These are phyloP conservation scores for Rapana venosa DNA, from an alignment of 2,888 invertebrate genomes.

Conservation along the genomic window DNA sequence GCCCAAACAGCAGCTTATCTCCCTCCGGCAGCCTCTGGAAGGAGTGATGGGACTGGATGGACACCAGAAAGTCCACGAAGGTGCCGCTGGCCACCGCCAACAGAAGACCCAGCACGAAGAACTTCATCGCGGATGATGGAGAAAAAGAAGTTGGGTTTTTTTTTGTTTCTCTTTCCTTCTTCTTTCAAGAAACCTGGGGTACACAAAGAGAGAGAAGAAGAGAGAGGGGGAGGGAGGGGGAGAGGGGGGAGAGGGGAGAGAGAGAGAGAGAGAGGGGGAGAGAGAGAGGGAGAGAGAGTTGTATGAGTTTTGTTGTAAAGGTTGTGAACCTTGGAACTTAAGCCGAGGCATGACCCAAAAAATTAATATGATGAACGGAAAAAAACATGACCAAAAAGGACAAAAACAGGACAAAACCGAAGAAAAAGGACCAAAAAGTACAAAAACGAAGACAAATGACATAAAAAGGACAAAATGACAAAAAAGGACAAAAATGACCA, in stretches of 20 bases:
- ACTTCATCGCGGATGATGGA: not conserved
- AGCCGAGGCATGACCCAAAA: too few species aligned
- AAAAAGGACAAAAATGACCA: too few species aligned
- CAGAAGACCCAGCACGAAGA: not conserved
- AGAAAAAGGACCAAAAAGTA: too few species aligned
- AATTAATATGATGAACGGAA: too few species aligned
- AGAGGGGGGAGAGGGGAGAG: too few species aligned
- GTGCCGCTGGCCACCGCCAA: not conserved
- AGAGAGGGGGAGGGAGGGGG: too few species aligned
- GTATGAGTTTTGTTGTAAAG: not conserved
- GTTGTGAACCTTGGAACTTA: too few species aligned
- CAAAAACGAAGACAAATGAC: too few species aligned
- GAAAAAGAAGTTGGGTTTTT: not conserved
- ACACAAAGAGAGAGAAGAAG: too few species aligned
- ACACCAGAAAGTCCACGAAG: not conserved
- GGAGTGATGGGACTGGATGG: constrained; percentile 12
- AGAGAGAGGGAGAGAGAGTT: not conserved
- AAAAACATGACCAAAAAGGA: too few species aligned
- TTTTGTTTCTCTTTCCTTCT: not conserved
- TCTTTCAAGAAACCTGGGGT: not conserved
- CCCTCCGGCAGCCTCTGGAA: constrained; percentile 30
- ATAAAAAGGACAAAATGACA: too few species aligned
- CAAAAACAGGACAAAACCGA: too few species aligned
- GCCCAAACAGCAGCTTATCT: constrained; percentile 34
- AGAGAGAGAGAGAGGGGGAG: not conserved